Evolutionary conservation across 2,797 vertebrate genomes (phyloP).

Genomic region (Otolemur crassicaudatus): DNA sequence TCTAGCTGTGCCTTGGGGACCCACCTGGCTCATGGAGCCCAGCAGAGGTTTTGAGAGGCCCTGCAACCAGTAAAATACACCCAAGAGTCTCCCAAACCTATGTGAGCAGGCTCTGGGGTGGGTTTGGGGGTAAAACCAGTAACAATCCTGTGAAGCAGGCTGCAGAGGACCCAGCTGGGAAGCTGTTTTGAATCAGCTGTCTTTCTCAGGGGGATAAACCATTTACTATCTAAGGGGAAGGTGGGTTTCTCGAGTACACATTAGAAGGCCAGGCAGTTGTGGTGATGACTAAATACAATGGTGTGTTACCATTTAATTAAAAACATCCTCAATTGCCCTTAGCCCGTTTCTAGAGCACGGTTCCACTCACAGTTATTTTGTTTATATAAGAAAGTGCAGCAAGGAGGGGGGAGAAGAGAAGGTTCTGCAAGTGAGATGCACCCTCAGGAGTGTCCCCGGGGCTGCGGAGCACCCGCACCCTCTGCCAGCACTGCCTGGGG

Average conservation of each 20-base stretch:
- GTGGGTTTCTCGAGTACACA: background rate
- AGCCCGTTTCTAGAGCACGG: fast-evolving
- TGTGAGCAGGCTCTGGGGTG: background rate
- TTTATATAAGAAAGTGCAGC: too few species aligned
- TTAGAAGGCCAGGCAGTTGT: background rate
- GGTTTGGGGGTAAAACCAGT: fast-evolving
- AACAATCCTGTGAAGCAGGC: fast-evolving
- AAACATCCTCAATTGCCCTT: fast-evolving
- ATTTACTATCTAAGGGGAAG: too few species aligned
- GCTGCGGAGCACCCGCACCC: too few species aligned
- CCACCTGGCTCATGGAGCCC: fast-evolving
- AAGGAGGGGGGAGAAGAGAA: background rate
- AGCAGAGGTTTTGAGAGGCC: background rate
- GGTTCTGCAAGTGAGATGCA: fast-evolving
- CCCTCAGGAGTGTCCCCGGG: fast-evolving
- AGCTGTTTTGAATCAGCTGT: too few species aligned
- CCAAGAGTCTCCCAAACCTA: background rate
- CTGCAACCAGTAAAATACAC: too few species aligned
- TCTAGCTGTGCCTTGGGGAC: too few species aligned
- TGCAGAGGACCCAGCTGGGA: background rate
- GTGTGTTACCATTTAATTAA: fast-evolving
- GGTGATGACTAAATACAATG: background rate
- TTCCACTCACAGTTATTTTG: background rate
- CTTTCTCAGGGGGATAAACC: background rate
- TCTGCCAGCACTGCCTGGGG: too few species aligned